These are phyloP conservation scores for Xenopus petersii DNA, from an alignment of 2,797 vertebrate species.

Conservation along the genomic window DNA sequence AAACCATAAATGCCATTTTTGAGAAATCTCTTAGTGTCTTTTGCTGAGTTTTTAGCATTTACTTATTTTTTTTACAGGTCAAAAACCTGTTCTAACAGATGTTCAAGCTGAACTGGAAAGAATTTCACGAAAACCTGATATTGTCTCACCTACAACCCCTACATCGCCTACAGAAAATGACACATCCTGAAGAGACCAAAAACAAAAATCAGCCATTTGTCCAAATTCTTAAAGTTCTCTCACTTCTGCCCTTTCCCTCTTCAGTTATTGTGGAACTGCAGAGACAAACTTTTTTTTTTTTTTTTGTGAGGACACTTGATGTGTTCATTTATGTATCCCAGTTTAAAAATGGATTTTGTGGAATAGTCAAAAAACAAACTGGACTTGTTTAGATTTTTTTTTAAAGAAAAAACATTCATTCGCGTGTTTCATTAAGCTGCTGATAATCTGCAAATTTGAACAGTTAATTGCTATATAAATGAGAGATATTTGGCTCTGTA, in stretches of 20 bases:
- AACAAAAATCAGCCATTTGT: slow-evolving; percentile 53
- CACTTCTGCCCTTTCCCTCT: slow-evolving; percentile 72
- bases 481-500: no score
- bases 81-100: slow-evolving; percentile 92
- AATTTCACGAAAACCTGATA: slow-evolving; percentile 90
- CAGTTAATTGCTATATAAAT: neutral
- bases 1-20: no score
- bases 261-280: slow-evolving; percentile 65
- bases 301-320: slow-evolving; percentile 51
- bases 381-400: slow-evolving; percentile 55
- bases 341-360: slow-evolving; percentile 64
- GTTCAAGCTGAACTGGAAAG: slow-evolving; percentile 97
- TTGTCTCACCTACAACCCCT: slow-evolving; percentile 78
- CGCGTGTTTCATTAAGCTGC: slow-evolving; percentile 61
- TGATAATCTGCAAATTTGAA: slow-evolving; percentile 54
- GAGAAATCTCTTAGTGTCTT: no score
- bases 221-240: slow-evolving; percentile 64
- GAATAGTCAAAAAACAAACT: slow-evolving; percentile 46
- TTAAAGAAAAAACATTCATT: neutral
- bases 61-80: slow-evolving; percentile 69
- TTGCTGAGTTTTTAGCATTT: no score
- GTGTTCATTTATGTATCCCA: slow-evolving; percentile 60
- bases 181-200: slow-evolving; percentile 87
- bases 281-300: slow-evolving; percentile 53
- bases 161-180: slow-evolving; percentile 75